Conservation (phyloP, 2,888 invertebrate genomes). For the Epistrophe grossulariae region DNA sequence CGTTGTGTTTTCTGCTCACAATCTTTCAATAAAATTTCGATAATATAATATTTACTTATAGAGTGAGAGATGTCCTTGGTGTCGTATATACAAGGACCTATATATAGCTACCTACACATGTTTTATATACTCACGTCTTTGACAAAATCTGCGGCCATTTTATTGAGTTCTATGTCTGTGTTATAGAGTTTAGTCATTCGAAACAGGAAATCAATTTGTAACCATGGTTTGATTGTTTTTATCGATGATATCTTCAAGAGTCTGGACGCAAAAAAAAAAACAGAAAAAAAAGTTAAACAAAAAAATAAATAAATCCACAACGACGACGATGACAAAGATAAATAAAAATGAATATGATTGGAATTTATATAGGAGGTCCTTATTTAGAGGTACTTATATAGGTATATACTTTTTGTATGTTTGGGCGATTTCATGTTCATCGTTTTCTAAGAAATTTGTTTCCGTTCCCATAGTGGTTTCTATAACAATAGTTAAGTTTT, state of each 20-base stretch:
- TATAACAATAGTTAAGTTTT: slow-evolving; percentile 61
- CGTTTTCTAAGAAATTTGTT: slow-evolving; percentile 80
- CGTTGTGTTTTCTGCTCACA: slow-evolving; percentile 80
- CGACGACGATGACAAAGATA: not conserved
- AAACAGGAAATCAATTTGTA: slow-evolving; percentile 81
- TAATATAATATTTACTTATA: slow-evolving; percentile 61
- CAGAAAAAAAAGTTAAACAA: slow-evolving; percentile 2
- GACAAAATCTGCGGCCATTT: slow-evolving; percentile 81
- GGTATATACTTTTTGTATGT: slow-evolving; percentile 80
- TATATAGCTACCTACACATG: too few relatives aligned
- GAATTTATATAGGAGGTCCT: slow-evolving; percentile 16
- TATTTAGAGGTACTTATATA: not conserved
- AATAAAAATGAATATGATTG: slow-evolving; percentile 36
- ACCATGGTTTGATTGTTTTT: slow-evolving; percentile 81
- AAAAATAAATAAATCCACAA: slow-evolving; percentile 29
- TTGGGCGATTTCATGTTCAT: slow-evolving; percentile 80
- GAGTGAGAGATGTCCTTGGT: slow-evolving; percentile 25
- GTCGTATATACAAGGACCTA: not conserved
- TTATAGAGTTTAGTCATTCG: slow-evolving; percentile 80
- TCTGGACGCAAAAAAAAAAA: slow-evolving; percentile 62
- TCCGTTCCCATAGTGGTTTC: slow-evolving; percentile 82
- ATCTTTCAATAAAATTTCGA: slow-evolving; percentile 76
- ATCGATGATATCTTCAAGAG: slow-evolving; percentile 81
- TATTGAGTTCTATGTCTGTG: slow-evolving; percentile 78
- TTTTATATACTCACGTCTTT: slow-evolving; percentile 77